phyloP scores from a whole-genome alignment of 2,113 vertebrate species.

The Xerus inauris region DNA sequence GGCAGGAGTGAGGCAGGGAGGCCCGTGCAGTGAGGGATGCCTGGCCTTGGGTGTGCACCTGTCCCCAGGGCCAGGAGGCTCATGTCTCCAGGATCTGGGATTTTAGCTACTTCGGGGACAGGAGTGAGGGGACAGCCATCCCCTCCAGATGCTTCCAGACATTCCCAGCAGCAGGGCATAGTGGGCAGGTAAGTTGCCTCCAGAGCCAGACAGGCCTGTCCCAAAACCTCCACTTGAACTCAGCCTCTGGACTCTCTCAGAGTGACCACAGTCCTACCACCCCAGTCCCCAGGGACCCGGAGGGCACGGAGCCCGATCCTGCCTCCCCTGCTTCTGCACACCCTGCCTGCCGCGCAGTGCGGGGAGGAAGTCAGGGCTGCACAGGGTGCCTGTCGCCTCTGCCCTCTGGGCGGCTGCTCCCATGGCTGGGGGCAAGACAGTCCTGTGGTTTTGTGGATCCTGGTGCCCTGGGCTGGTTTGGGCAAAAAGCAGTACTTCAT shows the following conservation, averaged over 20 bases:
- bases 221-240: not conserved
- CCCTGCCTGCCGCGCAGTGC: not conserved
- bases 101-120: not conserved
- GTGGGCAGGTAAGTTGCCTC: not conserved
- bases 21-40: fast-evolving
- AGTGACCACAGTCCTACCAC: not conserved
- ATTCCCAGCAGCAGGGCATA: not conserved
- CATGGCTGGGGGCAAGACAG: not conserved
- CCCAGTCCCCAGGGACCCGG: not conserved
- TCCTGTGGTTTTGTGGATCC: slow-evolving; percentile 73
- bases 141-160: not conserved
- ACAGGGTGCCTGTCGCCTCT: not conserved
- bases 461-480: not conserved
- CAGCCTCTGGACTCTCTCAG: not conserved
- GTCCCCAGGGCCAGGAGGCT: not conserved
- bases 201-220: not conserved
- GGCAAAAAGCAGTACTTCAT: not conserved
- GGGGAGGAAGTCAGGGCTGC: not conserved
- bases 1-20: slow-evolving; percentile 43
- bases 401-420: not conserved
- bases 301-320: not conserved
- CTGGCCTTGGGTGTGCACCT: not conserved
- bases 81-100: not conserved
- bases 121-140: not conserved
- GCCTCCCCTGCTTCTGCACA: not conserved